phyloP scores from a whole-genome alignment of 2,888 invertebrate genomes.

The Rhimphoctona megacephalus region DNA sequence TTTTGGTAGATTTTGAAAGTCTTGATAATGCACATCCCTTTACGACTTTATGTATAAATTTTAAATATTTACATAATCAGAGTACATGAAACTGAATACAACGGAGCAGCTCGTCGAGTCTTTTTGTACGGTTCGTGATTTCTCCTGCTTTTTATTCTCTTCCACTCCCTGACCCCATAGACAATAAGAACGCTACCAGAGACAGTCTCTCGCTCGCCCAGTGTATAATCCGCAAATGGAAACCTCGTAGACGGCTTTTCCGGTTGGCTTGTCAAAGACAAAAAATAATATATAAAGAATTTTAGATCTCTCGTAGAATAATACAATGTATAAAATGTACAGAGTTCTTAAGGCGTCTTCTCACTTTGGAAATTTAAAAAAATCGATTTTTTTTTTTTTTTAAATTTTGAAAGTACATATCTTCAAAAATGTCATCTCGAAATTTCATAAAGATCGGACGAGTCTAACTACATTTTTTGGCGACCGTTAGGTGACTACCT shows the following conservation, averaged over 20 bases:
- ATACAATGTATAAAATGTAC: constrained; percentile 24
- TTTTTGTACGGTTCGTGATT: constrained; percentile 42
- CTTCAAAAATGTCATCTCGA: too few relatives aligned
- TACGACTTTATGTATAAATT: background rate
- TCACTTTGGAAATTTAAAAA: too few relatives aligned
- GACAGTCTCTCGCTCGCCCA: constrained; percentile 52
- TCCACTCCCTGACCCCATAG: constrained; percentile 27
- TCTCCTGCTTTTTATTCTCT: constrained; percentile 26
- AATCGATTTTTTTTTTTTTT: too few relatives aligned
- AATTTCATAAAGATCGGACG: too few relatives aligned
- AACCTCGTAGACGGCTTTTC: constrained; percentile 65
- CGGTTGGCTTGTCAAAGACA: constrained; percentile 57
- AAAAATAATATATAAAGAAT: constrained; percentile 38
- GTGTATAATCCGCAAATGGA: constrained; percentile 70
- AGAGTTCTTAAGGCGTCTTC: too few relatives aligned
- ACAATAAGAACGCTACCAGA: constrained; percentile 53
- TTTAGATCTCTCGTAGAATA: background rate
- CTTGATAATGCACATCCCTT: background rate
- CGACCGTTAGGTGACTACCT: too few relatives aligned
- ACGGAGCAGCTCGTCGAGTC: constrained; percentile 12
- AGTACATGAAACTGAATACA: constrained; percentile 13
- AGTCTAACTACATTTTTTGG: too few relatives aligned
- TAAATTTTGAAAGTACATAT: too few relatives aligned
- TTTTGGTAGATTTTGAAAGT: background rate
- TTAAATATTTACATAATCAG: constrained; percentile 13